Conservation (phyloP, 1,140 invertebrate species). For the Bombus pascuorum region DNA sequence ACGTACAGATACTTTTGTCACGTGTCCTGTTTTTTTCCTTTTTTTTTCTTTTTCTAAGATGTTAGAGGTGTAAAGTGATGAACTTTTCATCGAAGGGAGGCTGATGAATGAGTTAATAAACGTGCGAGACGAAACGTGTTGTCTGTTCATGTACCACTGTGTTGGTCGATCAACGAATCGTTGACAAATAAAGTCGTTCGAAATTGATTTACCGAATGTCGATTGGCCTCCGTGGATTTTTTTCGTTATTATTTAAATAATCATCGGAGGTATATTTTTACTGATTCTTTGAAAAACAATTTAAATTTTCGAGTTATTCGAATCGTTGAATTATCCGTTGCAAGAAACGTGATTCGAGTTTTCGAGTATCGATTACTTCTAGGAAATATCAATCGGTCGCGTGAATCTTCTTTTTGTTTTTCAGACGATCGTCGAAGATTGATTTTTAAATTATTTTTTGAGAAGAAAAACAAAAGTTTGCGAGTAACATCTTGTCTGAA, state of each 20-base stretch:
- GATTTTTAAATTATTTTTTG: background rate
- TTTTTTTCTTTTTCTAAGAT: background rate
- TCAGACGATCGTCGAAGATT: background rate
- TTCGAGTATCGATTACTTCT: too few relatives aligned
- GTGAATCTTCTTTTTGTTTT: background rate
- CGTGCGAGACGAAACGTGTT: slow-evolving; percentile 37
- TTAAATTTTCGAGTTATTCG: too few relatives aligned
- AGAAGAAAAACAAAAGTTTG: background rate
- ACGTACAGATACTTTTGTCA: background rate
- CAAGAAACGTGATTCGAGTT: too few relatives aligned
- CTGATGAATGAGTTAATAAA: slow-evolving; percentile 53
- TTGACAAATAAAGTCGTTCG: slow-evolving; percentile 20
- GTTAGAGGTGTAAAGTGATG: background rate
- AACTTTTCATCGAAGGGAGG: background rate
- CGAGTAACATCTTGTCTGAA: background rate
- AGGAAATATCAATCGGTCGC: too few relatives aligned
- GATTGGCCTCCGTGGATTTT: background rate
- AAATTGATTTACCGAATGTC: background rate
- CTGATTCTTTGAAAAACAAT: too few relatives aligned
- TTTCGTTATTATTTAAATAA: background rate
- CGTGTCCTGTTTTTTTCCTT: background rate
- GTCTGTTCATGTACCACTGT: slow-evolving; percentile 51
- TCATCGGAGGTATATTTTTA: too few relatives aligned
- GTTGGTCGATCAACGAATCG: slow-evolving; percentile 1
- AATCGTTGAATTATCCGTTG: too few relatives aligned